Base-by-base conservation (phyloP, 2,113 vertebrate genomes). In the Ctenodactylus gundi region DNA sequence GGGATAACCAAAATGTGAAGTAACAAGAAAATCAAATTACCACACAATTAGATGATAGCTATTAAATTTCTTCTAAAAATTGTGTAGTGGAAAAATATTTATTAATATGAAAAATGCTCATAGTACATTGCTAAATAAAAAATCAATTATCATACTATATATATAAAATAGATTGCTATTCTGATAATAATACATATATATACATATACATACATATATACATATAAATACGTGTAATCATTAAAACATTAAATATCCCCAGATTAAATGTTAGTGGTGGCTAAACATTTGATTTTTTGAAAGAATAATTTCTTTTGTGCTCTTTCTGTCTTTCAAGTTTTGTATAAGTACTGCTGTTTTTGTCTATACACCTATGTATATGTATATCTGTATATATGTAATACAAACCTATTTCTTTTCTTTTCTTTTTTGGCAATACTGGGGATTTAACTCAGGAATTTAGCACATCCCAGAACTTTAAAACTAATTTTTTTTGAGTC, bases 151-250 rank as follows among this genome's bases (percentile, higher is more conserved):
- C 12, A 82, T 29, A 20, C 23, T 68, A 82, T 55, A 86, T 17
- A 68, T 20, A 41, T n/a, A n/a, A n/a, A n/a, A 10, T 10, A 90
- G 51, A 76, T 70, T 92, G 90, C 78, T 93, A 92, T 82, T 93
- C 41, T 49, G 70, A 76, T 64, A 89, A 93, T 91, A 93, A 84
- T n/a, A n/a, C n/a, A n/a, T n/a, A n/a, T n/a, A n/a, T n/a, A n/a
- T n/a, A n/a, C n/a, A n/a, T n/a, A n/a, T n/a, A n/a, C n/a, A n/a
- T n/a, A n/a, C n/a, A n/a, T n/a, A n/a, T n/a, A n/a, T n/a, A n/a
- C n/a, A n/a, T n/a, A n/a, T n/a, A n/a, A n/a, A 6, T 53, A 58
- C 14, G 23, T 39, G 34, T 39, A 90, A 13, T 4, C 7, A 90
- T 62, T 81, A 78, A 92, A 95, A 36, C 7, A 85, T 12, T 82